Evolutionary conservation across 2,797 vertebrate genomes (phyloP).

Genomic region (Adrianichthys oophorus): DNA sequence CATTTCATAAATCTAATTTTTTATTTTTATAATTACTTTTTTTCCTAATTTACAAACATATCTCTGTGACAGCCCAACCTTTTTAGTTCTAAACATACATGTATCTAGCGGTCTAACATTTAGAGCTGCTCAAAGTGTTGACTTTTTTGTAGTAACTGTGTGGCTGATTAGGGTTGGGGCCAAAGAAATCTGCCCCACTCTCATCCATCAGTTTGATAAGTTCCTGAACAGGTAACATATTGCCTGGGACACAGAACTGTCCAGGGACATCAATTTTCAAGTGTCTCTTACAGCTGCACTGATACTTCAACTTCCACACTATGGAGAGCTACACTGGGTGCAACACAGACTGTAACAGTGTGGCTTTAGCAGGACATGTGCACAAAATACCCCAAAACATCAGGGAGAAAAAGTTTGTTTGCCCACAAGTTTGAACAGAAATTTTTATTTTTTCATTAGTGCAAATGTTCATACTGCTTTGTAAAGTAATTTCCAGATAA

Average conservation of each 20-base stretch:
- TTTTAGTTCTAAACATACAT: conserved; percentile 1
- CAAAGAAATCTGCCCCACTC: conserved; percentile 82
- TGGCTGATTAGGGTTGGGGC: conserved; percentile 87
- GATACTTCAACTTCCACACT: conserved; percentile 20
- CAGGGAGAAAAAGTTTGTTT: conserved; percentile 19
- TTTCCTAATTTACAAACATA: neutral
- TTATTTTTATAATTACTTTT: too few relatives aligned
- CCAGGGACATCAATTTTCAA: conserved; percentile 88
- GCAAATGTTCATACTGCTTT: too few relatives aligned
- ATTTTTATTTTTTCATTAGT: neutral
- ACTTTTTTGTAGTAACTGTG: conserved; percentile 66
- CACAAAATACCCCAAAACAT: conserved; percentile 14
- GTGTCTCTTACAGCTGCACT: conserved; percentile 55
- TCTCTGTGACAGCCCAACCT: neutral
- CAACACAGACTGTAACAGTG: conserved; percentile 13
- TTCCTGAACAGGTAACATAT: conserved; percentile 91
- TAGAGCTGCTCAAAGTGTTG: conserved; percentile 78
- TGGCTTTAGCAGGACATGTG: conserved; percentile 11
- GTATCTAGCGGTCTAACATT: conserved; percentile 8
- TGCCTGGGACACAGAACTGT: conserved; percentile 85
- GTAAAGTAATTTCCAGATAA: too few relatives aligned
- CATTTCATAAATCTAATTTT: too few relatives aligned
- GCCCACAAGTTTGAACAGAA: neutral
- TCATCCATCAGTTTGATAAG: conserved; percentile 94
- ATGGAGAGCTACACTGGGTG: conserved; percentile 3